phyloP scores from a whole-genome alignment of 2,113 vertebrate species.

The Mustelus asterias region DNA sequence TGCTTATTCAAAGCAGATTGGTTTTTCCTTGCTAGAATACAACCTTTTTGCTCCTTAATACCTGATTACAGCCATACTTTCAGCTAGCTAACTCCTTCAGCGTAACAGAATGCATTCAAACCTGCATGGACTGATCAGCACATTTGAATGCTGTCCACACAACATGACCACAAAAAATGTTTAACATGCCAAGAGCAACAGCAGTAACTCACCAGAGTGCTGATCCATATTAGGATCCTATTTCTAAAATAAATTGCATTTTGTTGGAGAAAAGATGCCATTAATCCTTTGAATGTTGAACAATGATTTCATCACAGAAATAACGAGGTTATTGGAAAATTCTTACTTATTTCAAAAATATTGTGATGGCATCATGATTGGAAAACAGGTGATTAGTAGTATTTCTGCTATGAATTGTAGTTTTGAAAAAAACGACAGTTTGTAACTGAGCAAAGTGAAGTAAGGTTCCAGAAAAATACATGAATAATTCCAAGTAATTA shows the following conservation, averaged over 20 bases:
- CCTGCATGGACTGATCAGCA: not conserved
- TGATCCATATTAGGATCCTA: constrained; percentile 11
- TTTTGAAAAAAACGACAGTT: not conserved
- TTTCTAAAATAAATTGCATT: not conserved
- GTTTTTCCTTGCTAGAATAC: not conserved
- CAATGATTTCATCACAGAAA: not conserved
- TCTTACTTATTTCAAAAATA: not conserved
- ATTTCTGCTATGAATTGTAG: not conserved
- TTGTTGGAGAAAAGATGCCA: not conserved
- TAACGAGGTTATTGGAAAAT: not conserved
- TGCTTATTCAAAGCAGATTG: not conserved
- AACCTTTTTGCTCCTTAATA: not conserved
- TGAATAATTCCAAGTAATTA: not conserved
- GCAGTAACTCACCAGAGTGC: constrained; percentile 6
- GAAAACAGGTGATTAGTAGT: not conserved
- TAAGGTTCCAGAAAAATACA: too few species aligned
- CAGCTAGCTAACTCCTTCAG: not conserved
- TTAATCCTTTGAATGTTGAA: constrained; percentile 1
- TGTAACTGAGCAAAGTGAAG: not conserved
- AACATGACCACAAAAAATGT: not conserved
- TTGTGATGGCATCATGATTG: not conserved
- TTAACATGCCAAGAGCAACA: not conserved
- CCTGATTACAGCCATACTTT: not conserved
- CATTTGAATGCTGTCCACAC: not conserved
- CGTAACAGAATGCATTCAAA: not conserved